A percentile compares a stretch with the other conserved stretches of the same genome.
Conservation (phyloP, 2,888 invertebrate species). For the Shargacucullia verbasci region DNA sequence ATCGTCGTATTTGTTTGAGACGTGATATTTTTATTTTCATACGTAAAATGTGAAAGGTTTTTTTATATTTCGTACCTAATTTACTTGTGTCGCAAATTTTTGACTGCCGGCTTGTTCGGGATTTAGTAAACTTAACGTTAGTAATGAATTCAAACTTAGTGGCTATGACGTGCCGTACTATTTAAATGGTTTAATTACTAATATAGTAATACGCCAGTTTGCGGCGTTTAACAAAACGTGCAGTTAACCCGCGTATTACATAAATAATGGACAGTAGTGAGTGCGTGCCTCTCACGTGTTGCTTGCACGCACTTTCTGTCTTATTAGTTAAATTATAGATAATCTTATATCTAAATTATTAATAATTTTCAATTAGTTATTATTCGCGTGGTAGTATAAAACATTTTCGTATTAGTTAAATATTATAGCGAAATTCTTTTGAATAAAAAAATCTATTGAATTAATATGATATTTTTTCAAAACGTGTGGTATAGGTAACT, state of each 20-base stretch:
- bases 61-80: conserved; percentile 45
- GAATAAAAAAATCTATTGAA: conserved; percentile 67
- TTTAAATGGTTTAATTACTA: conserved; percentile 43
- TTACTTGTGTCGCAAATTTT: conserved; percentile 42
- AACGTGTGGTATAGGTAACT: conserved; percentile 49
- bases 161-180: conserved; percentile 32
- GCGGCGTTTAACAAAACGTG: conserved; percentile 15
- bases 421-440: conserved; percentile 82
- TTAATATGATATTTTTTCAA: conserved; percentile 58
- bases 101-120: conserved; percentile 57
- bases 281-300: conserved; percentile 25
- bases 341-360: conserved; percentile 70
- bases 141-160: conserved; percentile 46
- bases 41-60: conserved; percentile 65
- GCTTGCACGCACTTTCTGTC: conserved; percentile 44
- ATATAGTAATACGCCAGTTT: conserved; percentile 21
- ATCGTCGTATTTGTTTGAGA: conserved; percentile 56
- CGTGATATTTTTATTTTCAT: conserved; percentile 68
- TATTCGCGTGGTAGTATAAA: conserved; percentile 71
- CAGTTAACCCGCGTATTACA: conserved; percentile 17
- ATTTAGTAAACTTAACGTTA: conserved; percentile 45
- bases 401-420: conserved; percentile 80
- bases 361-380: conserved; percentile 67
- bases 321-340: conserved; percentile 73
- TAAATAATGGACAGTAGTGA: conserved; percentile 26